These are phyloP conservation scores for Chlorops oryzae DNA, from an alignment of 1,140 invertebrate species.

Conservation along the genomic window DNA sequence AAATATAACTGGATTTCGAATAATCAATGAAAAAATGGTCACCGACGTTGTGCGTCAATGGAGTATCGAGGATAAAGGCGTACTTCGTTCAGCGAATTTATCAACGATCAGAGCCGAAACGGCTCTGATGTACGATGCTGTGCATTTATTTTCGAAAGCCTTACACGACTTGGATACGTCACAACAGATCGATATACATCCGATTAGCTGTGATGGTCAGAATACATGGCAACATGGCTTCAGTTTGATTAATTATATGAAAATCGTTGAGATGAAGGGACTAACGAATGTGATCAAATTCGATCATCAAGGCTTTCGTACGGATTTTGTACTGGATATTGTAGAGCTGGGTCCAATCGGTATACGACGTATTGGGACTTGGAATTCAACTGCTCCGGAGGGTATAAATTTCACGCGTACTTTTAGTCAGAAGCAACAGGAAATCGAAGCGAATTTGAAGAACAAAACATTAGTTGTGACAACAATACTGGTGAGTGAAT, in stretches of 20 bases:
- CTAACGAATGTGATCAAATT: conserved; percentile 91
- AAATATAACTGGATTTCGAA: conserved; percentile 83
- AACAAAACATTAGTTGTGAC: conserved; percentile 91
- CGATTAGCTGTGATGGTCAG: conserved; percentile 80
- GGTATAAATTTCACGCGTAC: conserved; percentile 87
- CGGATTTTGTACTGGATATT: conserved; percentile 85
- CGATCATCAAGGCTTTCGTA: conserved; percentile 87
- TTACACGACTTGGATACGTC: conserved; percentile 84
- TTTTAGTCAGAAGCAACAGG: conserved; percentile 73
- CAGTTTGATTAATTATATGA: conserved; percentile 96
- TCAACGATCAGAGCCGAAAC: conserved; percentile 74
- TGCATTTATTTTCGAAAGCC: conserved; percentile 88
- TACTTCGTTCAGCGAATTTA: conserved; percentile 38
- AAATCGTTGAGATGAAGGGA: conserved; percentile 88
- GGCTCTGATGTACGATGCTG: conserved; percentile 92
- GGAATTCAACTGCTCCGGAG: conserved; percentile 69
- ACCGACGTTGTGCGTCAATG: conserved; percentile 72
- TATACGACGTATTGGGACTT: conserved; percentile 76
- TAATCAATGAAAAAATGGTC: conserved; percentile 54
- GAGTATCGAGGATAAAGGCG: conserved; percentile 48
- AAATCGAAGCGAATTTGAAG: conserved; percentile 79
- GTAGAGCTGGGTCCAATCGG: conserved; percentile 79
- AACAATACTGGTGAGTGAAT: conserved; percentile 74
- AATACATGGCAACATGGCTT: conserved; percentile 92
- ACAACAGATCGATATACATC: conserved; percentile 81